These are phyloP conservation scores for Pangasius djambal DNA, from an alignment of 2,797 vertebrate genomes.

Conservation along the genomic window DNA sequence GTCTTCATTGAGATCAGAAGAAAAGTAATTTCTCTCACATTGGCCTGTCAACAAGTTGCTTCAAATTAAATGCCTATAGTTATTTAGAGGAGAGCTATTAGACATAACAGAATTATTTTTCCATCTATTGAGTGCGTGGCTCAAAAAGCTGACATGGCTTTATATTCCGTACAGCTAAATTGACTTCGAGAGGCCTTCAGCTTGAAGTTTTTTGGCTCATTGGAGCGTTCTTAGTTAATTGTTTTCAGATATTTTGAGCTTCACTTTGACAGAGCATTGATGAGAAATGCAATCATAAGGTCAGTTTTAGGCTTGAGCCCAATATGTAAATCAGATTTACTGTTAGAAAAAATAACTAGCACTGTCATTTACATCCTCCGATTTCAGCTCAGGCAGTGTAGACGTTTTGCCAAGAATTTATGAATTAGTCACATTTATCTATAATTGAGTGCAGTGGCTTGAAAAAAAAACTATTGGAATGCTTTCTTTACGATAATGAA, in stretches of 20 bases:
- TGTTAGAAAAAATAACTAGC: neutral
- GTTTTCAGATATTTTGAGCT: slow-evolving; percentile 8
- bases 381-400: neutral
- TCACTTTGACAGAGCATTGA: neutral
- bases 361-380: neutral
- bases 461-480: neutral
- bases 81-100: neutral
- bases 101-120: neutral
- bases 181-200: slow-evolving; percentile 19
- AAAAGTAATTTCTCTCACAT: neutral
- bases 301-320: neutral
- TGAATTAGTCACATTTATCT: neutral
- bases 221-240: slow-evolving; percentile 30
- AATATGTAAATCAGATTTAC: neutral
- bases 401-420: neutral
- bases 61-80: neutral
- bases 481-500: neutral
- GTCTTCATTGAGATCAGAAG: neutral
- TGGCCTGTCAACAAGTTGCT: neutral
- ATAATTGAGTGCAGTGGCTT: slow-evolving; percentile 1
- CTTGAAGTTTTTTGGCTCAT: slow-evolving; percentile 4
- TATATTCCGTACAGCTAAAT: neutral
- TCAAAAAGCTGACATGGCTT: slow-evolving; percentile 23
- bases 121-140: neutral
- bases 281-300: neutral